Evolutionary conservation across 2,113 vertebrate genomes (phyloP).

Genomic region (Colius striatus): DNA sequence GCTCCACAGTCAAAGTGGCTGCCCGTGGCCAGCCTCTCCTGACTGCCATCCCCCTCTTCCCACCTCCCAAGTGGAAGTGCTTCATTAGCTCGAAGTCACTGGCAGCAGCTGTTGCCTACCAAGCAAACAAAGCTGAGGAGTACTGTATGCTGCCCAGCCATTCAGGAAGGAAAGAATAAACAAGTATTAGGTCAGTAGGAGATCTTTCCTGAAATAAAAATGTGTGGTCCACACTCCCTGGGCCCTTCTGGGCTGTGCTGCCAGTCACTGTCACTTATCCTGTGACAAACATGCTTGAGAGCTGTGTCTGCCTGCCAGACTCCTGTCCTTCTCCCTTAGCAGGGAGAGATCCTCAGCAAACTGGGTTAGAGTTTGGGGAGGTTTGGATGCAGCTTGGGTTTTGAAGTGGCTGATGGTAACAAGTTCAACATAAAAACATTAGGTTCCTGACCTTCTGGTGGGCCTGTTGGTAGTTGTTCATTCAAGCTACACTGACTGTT

Average conservation of each 20-base stretch:
- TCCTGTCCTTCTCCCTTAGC: too few relatives aligned
- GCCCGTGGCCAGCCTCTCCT: too few relatives aligned
- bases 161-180: neutral
- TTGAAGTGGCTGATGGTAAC: neutral
- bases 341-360: neutral
- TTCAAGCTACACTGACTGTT: neutral
- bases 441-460: neutral
- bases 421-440: neutral
- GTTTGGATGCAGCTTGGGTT: neutral
- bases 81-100: too few relatives aligned
- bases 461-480: neutral
- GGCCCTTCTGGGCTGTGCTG: neutral
- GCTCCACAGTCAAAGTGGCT: too few relatives aligned
- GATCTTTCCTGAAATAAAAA: neutral
- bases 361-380: neutral
- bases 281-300: fast-evolving
- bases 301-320: neutral
- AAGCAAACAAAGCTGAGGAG: too few relatives aligned
- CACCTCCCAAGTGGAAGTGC: too few relatives aligned
- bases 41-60: too few relatives aligned
- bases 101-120: too few relatives aligned
- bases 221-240: neutral
- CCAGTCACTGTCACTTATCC: neutral
- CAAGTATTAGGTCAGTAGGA: too few relatives aligned
- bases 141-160: neutral